Evolutionary conservation across 1,140 invertebrate genomes (phyloP).

Genomic region (Hermetia illucens): DNA sequence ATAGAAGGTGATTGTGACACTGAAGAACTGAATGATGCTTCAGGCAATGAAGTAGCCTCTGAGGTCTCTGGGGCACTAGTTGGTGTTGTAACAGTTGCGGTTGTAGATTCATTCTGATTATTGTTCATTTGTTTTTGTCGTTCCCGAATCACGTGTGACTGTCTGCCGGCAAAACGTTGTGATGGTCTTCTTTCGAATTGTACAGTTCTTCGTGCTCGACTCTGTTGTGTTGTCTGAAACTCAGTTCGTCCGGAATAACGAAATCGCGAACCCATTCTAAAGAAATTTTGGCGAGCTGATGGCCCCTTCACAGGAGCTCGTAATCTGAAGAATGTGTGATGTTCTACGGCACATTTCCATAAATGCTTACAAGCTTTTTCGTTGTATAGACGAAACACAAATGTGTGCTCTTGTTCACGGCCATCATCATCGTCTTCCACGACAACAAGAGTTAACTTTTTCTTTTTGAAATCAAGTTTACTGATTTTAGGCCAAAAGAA

Average conservation of each 20-base stretch:
- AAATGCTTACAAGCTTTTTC: slow-evolving; percentile 98
- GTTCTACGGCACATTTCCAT: slow-evolving; percentile 99
- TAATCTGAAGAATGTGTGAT: slow-evolving; percentile 96
- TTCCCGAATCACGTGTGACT: slow-evolving; percentile 68
- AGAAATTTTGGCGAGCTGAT: slow-evolving; percentile 85
- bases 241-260: slow-evolving; percentile 90
- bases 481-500: slow-evolving; percentile 98
- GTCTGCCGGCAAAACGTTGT: slow-evolving; percentile 84
- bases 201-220: slow-evolving; percentile 74
- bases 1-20: slow-evolving; percentile 26
- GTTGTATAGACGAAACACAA: slow-evolving; percentile 78
- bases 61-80: slow-evolving; percentile 1
- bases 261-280: slow-evolving; percentile 92
- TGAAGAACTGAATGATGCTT: slow-evolving; percentile 13
- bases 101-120: slow-evolving; percentile 8
- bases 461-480: slow-evolving; percentile 89
- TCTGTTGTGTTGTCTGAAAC: slow-evolving; percentile 86
- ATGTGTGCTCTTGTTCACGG: slow-evolving; percentile 83
- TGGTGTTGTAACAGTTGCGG: slow-evolving; percentile 29
- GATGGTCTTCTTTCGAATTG: slow-evolving; percentile 92
- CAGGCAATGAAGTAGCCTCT: slow-evolving; percentile 9
- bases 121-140: slow-evolving; percentile 43
- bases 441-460: slow-evolving; percentile 87
- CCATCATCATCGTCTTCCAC: slow-evolving; percentile 94
- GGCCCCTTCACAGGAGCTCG: slow-evolving; percentile 80